Percentiles rank a stretch among this genome's conserved stretches.
phyloP scores from a whole-genome alignment of 2,797 vertebrate genomes.

The Betta splendens region DNA sequence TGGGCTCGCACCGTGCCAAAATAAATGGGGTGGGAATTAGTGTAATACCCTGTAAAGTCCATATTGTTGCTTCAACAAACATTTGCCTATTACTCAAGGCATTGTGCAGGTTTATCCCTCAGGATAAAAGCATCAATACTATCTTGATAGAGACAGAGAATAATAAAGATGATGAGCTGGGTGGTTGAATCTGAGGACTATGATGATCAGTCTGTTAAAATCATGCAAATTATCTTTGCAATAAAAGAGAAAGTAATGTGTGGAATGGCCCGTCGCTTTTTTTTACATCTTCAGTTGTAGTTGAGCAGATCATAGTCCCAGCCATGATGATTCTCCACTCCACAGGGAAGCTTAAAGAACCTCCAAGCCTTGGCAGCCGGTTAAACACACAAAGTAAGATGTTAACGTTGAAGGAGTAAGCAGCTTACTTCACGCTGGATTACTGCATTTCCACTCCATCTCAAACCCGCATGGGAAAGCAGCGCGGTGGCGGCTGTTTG shows the following conservation, averaged over 20 bases:
- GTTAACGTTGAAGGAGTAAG: slow-evolving; percentile 37
- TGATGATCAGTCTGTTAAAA: slow-evolving; percentile 36
- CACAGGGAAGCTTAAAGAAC: slow-evolving; percentile 15
- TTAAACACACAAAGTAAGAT: slow-evolving; percentile 34
- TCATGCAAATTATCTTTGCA: slow-evolving; percentile 49
- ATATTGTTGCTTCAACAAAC: slow-evolving; percentile 30
- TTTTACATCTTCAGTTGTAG: not conserved
- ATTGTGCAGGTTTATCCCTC: slow-evolving; percentile 15
- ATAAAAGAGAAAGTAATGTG: too few species aligned
- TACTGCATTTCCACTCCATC: slow-evolving; percentile 23
- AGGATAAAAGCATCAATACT: slow-evolving; percentile 28
- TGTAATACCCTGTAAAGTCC: slow-evolving; percentile 6
- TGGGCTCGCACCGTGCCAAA: not conserved
- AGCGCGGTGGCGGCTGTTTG: slow-evolving; percentile 30
- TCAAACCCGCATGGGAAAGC: slow-evolving; percentile 5
- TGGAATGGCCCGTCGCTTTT: slow-evolving; percentile 3
- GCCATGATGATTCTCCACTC: slow-evolving; percentile 10
- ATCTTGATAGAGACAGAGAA: slow-evolving; percentile 25
- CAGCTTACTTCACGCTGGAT: slow-evolving; percentile 42
- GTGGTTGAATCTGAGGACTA: slow-evolving; percentile 31
- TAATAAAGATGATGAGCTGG: slow-evolving; percentile 23
- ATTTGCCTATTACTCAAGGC: slow-evolving; percentile 20
- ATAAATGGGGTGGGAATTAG: not conserved
- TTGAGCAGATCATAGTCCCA: too few species aligned
- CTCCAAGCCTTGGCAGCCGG: slow-evolving; percentile 17